Percentiles rank a stretch among this genome's conserved stretches.
phyloP scores from a whole-genome alignment of 64 coral and sea anemone genomes.

The Montipora efflorescens region DNA sequence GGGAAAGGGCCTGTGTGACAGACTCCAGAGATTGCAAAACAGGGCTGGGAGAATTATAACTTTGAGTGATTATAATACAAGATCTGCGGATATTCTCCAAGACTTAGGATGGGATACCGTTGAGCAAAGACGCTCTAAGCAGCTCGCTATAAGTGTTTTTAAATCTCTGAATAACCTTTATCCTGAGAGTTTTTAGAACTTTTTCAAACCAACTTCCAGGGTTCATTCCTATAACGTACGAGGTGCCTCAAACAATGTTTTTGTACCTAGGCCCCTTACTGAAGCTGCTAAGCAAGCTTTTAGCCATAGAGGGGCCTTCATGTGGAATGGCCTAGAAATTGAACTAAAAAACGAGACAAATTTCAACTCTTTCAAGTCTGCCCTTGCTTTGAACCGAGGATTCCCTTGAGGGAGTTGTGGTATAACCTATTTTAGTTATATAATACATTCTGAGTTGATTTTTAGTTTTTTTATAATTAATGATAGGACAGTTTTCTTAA shows the following conservation, averaged over 20 bases:
- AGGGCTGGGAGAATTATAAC: conserved; percentile 40
- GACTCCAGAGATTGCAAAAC: conserved; percentile 56
- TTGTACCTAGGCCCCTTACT: background rate
- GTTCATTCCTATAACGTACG: background rate
- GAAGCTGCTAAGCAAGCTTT: background rate
- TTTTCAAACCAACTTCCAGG: background rate
- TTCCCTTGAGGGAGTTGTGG: too few relatives aligned
- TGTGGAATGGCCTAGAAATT: too few relatives aligned
- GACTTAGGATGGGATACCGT: conserved; percentile 21
- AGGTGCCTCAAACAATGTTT: conserved; percentile 1
- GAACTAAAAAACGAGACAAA: too few relatives aligned
- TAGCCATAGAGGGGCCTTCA: too few relatives aligned
- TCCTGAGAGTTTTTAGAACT: background rate
- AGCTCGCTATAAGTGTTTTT: conserved; percentile 36
- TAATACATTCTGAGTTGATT: too few relatives aligned
- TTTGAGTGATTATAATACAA: conserved; percentile 16
- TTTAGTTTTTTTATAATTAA: too few relatives aligned
- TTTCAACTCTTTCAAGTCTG: too few relatives aligned
- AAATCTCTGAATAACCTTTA: conserved; percentile 28
- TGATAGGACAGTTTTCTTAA: too few relatives aligned
- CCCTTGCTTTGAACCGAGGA: too few relatives aligned
- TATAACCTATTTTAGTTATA: too few relatives aligned
- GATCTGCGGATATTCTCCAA: conserved; percentile 31
- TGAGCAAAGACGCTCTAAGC: conserved; percentile 11
- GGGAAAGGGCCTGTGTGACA: conserved; percentile 1